These are phyloP conservation scores for Eupithecia exiguata DNA, from an alignment of 2,888 invertebrate genomes.

Conservation along the genomic window DNA sequence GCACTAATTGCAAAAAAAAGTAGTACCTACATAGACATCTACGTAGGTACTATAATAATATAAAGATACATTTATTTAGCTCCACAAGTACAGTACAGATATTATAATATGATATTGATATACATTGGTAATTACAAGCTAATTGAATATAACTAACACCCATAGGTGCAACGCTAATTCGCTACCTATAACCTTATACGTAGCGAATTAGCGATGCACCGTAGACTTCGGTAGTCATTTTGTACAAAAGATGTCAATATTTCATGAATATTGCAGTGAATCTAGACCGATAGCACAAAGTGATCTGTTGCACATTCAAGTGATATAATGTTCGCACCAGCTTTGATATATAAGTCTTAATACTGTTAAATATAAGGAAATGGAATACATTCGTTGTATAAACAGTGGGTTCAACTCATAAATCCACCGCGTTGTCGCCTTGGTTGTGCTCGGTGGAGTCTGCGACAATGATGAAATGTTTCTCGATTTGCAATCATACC, in stretches of 20 bases:
- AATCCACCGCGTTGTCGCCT: background rate
- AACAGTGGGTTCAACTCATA: background rate
- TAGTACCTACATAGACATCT: too few relatives aligned
- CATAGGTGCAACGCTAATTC: too few relatives aligned
- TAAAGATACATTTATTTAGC: too few relatives aligned
- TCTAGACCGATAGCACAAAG: conserved; percentile 56
- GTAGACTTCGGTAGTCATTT: background rate
- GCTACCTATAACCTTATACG: too few relatives aligned
- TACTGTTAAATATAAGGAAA: background rate
- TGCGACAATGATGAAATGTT: background rate
- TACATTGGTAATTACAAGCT: too few relatives aligned
- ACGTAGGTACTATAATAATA: too few relatives aligned
- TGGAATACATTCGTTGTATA: background rate
- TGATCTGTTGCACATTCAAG: conserved; percentile 56
- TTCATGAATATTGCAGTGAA: conserved; percentile 51
- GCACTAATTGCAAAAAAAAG: too few relatives aligned
- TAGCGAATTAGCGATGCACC: background rate
- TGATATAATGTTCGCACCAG: conserved; percentile 73
- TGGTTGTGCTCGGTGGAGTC: background rate
- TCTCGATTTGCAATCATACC: background rate
- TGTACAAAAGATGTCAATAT: conserved; percentile 28
- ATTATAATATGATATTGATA: too few relatives aligned
- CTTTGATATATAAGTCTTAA: conserved; percentile 9
- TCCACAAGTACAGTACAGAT: too few relatives aligned
- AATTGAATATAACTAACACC: too few relatives aligned